Conservation (phyloP, 2,888 invertebrate genomes). For the Tenthredo notha region DNA sequence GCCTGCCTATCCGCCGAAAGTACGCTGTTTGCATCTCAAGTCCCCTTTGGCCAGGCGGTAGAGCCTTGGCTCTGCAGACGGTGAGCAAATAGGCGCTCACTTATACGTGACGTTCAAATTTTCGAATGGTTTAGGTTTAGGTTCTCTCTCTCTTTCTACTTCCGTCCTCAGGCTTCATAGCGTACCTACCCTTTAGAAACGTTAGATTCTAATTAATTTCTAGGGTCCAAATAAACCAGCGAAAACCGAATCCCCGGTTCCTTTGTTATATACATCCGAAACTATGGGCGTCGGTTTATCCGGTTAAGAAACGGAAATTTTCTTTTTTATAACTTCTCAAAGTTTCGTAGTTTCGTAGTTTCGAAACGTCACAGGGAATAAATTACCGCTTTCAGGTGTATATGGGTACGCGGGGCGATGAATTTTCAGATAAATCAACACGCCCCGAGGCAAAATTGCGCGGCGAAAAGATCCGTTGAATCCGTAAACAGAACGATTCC, state of each 20-base stretch:
- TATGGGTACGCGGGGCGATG: not conserved
- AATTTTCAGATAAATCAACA: constrained; percentile 39
- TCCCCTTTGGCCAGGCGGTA: constrained; percentile 42
- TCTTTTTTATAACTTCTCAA: too few species aligned
- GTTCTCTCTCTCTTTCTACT: not conserved
- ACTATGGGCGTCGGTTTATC: not conserved
- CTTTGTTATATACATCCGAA: not conserved
- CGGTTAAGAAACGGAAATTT: not conserved
- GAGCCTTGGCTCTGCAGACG: constrained; percentile 43
- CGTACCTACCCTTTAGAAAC: not conserved
- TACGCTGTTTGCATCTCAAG: constrained; percentile 51
- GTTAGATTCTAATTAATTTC: not conserved
- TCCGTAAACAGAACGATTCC: constrained; percentile 46
- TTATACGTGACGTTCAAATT: constrained; percentile 50
- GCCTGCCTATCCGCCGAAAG: constrained; percentile 48
- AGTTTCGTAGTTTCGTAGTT: not conserved
- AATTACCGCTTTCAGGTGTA: not conserved
- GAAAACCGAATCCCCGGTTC: not conserved
- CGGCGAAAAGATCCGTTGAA: constrained; percentile 31
- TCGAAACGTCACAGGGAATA: not conserved
- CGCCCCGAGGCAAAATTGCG: constrained; percentile 31
- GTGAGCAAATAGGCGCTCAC: constrained; percentile 49
- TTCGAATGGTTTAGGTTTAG: constrained; percentile 12
- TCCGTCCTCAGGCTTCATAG: not conserved
- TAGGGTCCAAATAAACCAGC: not conserved